Evolutionary conservation across 37 sponge, comb jelly and placozoan genomes (phyloP).

Genomic region (Halichondria panicea): DNA sequence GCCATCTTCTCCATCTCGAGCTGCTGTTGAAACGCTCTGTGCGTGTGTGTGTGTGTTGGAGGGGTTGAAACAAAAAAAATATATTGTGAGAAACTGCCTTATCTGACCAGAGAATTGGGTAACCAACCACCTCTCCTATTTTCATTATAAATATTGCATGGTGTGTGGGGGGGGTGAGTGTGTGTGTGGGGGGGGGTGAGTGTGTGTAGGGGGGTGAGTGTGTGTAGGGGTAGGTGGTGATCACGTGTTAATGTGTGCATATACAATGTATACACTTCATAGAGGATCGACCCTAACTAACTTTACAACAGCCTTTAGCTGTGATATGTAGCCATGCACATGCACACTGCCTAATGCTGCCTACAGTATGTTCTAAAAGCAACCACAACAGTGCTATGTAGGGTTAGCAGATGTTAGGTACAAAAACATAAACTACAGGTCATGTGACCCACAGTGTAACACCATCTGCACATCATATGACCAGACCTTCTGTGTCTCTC

Average conservation of each 20-base stretch:
- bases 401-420: neutral
- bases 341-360: neutral
- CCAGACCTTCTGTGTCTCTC: conserved; percentile 26
- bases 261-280: too few relatives aligned
- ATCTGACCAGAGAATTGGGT: too few relatives aligned
- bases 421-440: neutral
- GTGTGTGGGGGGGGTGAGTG: neutral
- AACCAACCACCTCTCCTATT: too few relatives aligned
- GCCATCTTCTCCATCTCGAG: conserved; percentile 70
- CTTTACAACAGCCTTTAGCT: neutral
- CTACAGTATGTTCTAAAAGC: too few relatives aligned
- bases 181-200: neutral
- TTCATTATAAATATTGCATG: too few relatives aligned
- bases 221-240: too few relatives aligned
- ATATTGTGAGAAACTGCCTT: too few relatives aligned
- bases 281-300: too few relatives aligned
- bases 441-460: neutral
- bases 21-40: conserved; percentile 42
- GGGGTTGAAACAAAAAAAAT: too few relatives aligned
- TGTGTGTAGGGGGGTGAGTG: neutral
- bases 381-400: neutral
- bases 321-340: neutral
- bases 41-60: neutral
- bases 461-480: neutral
- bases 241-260: too few relatives aligned